Base-by-base conservation (phyloP, 2,888 invertebrate genomes). In the Sminthurinus aureus region DNA sequence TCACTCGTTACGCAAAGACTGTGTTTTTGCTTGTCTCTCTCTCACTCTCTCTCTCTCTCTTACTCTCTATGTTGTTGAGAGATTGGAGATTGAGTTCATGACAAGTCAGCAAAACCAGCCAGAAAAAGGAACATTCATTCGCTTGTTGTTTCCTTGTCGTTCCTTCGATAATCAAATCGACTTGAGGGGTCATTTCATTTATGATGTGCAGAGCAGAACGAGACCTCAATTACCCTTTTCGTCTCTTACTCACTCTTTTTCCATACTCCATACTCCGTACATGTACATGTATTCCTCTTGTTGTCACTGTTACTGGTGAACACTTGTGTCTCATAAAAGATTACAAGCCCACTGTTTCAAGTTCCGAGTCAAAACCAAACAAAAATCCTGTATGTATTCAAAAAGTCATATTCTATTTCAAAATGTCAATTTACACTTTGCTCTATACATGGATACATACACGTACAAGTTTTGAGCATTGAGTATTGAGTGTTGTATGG, bases 131-230 rank as follows among this genome's bases (percentile, higher is more conserved):
- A 82, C 81, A n/a, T 64, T 64, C 64, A 18, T n/a, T 64, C 64
- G 15, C 64, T 38, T 38, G 38, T 38, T 58, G 58, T 67, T 82
- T 81, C 73, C 64, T 38, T 38, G 38, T 38, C 9, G 58, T 67
- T 82, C 83, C 73, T 82, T 73, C 82, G 38, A 38, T 87, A 85
- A 86, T 87, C 86, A 86, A 86, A 85, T 86, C 85, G 85, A 83
- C 82, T 84, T 84, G 86, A 38, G 38, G 38, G 87, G 84, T 86
- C 85, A 87, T 84, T 87, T 84, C 85, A 85, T 86, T 86, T 87
- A 74, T 83, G 79, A 82, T 85, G 78, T 83, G 79, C 81, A 73
- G 79, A 83, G 79, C 79, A 81, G 81, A 85, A 85, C 83, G 85
- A 82, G 85, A 83, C 79, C 83, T 83, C 85, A 85, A 85, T 85